Evolutionary conservation across 2,113 vertebrate species (phyloP).

Genomic region (Myotis lucifugus): DNA sequence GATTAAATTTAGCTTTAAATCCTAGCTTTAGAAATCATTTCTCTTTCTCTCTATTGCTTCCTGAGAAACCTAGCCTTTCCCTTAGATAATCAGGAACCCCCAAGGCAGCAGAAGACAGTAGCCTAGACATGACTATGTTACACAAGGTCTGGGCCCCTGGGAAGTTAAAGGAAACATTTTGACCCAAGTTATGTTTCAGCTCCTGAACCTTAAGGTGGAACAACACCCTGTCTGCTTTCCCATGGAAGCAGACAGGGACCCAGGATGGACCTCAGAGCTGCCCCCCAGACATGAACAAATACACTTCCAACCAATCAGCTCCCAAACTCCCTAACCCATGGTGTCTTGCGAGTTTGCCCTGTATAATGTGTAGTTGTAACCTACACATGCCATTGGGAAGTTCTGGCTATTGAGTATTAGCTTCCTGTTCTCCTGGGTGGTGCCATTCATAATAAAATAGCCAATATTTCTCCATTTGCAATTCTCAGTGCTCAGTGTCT

Average conservation of each 20-base stretch:
- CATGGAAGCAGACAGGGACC: background rate
- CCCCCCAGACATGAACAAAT: background rate
- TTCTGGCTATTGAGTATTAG: background rate
- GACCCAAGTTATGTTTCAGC: background rate
- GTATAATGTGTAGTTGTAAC: background rate
- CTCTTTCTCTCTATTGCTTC: background rate
- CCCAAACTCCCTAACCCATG: background rate
- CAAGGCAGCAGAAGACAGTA: background rate
- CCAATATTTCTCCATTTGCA: background rate
- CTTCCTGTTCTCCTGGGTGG: background rate
- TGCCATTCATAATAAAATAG: background rate
- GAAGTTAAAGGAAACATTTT: background rate
- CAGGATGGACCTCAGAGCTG: background rate
- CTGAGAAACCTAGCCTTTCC: background rate
- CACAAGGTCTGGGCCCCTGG: background rate
- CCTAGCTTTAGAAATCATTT: background rate
- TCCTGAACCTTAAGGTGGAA: background rate
- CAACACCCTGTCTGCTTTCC: background rate
- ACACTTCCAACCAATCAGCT: background rate
- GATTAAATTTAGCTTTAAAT: background rate
- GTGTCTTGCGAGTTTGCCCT: background rate
- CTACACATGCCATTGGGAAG: background rate
- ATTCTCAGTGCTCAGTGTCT: background rate
- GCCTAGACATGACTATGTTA: background rate
- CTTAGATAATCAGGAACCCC: background rate